phyloP scores from a whole-genome alignment of 2,113 vertebrate genomes.

The Corythaixoides concolor region DNA sequence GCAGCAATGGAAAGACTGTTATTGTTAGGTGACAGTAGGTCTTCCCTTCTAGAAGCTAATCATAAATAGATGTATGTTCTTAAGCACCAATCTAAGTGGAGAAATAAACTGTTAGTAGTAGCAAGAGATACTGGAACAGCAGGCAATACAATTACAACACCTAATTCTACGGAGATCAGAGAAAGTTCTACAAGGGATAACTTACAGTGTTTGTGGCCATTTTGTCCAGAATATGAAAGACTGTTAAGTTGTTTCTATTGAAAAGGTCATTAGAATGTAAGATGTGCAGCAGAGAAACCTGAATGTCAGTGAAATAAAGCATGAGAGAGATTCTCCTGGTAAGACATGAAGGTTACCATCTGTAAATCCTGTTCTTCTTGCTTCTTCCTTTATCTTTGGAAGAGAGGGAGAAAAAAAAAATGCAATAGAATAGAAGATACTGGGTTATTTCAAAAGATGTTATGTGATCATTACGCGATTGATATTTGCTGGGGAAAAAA shows the following conservation, averaged over 20 bases:
- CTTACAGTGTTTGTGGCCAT: not conserved
- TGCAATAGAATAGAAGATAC: not conserved
- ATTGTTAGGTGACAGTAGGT: not conserved
- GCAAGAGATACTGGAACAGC: not conserved
- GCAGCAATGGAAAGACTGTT: not conserved
- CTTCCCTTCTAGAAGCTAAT: not conserved
- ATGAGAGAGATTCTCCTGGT: not conserved
- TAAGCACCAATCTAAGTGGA: not conserved
- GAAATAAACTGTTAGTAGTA: not conserved
- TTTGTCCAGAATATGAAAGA: not conserved
- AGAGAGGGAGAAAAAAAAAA: not conserved
- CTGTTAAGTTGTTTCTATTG: not conserved
- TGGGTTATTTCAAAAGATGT: not conserved
- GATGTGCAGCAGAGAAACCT: not conserved
- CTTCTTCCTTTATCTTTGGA: not conserved
- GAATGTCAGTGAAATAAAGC: conserved; percentile 10
- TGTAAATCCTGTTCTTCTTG: not conserved
- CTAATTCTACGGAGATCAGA: not conserved
- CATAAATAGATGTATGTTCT: not conserved
- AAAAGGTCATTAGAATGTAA: not conserved
- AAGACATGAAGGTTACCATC: not conserved
- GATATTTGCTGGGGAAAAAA: not conserved
- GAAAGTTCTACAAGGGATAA: not conserved
- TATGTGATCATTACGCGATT: not conserved
- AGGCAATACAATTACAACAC: not conserved